Percentiles rank a stretch among this genome's conserved stretches.
phyloP scores from a whole-genome alignment of 2,888 invertebrate genomes.

The Odontomyia ornata region DNA sequence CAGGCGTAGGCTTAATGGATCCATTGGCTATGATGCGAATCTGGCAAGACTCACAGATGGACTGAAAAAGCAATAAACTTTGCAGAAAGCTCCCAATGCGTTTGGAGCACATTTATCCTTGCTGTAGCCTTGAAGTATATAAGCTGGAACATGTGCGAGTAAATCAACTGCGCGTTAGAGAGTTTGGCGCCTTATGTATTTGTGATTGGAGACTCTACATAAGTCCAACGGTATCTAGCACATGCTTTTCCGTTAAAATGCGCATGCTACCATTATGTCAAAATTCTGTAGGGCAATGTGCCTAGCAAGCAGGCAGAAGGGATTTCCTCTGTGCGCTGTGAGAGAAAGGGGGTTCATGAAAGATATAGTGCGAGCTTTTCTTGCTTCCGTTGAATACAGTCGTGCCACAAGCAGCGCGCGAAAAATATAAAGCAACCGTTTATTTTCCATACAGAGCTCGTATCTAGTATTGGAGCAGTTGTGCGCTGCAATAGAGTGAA shows the following conservation, averaged over 20 bases:
- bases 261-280: slow-evolving; percentile 43
- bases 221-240: slow-evolving; percentile 18
- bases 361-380: slow-evolving; percentile 3
- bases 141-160: slow-evolving; percentile 35
- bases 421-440: slow-evolving; percentile 31
- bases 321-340: background rate
- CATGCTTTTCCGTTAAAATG: background rate
- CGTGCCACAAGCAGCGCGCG: slow-evolving; percentile 9
- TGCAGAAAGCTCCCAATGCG: slow-evolving; percentile 23
- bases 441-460: slow-evolving; percentile 43
- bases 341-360: slow-evolving; percentile 19
- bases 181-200: slow-evolving; percentile 33
- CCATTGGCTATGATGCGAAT: background rate
- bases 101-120: slow-evolving; percentile 19
- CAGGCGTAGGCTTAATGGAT: background rate
- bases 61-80: slow-evolving; percentile 9
- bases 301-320: background rate
- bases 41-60: slow-evolving; percentile 31
- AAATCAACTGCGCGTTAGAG: slow-evolving; percentile 18
- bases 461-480: slow-evolving; percentile 62
- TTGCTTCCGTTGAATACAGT: slow-evolving; percentile 15
- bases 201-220: background rate
- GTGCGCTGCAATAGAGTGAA: slow-evolving; percentile 63
- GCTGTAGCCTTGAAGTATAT: slow-evolving; percentile 32
- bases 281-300: slow-evolving; percentile 22